Evolutionary conservation across 1,140 invertebrate species (phyloP).

Genomic region (Pseudoatta argentina): DNA sequence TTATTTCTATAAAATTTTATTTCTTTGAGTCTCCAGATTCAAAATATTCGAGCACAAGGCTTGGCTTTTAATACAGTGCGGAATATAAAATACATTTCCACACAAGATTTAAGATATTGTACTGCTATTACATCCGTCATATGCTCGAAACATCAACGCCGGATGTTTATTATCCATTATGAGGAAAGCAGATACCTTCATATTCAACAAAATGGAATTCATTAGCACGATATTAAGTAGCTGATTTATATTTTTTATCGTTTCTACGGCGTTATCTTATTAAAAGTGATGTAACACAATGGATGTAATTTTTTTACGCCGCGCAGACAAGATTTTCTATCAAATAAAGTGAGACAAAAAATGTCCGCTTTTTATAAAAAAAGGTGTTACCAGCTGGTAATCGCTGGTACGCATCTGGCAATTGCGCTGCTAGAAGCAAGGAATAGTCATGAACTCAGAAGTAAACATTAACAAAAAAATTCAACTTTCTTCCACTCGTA

Average conservation of each 20-base stretch:
- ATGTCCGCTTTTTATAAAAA: not conserved
- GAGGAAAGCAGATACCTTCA: slow-evolving; percentile 18
- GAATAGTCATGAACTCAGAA: slow-evolving; percentile 10
- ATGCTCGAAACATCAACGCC: not conserved
- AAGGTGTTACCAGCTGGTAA: not conserved
- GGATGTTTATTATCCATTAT: slow-evolving; percentile 48
- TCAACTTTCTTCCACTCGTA: not conserved
- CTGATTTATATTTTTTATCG: slow-evolving; percentile 41
- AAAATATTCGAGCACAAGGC: not conserved
- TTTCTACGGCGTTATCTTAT: not conserved
- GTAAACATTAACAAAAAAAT: not conserved
- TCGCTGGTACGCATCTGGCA: slow-evolving; percentile 5
- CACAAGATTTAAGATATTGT: slow-evolving; percentile 35
- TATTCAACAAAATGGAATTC: slow-evolving; percentile 18
- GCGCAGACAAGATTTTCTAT: not conserved
- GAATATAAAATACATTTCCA: slow-evolving; percentile 1
- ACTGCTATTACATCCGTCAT: not conserved
- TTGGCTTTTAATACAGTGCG: too few relatives aligned
- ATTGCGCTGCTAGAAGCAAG: not conserved
- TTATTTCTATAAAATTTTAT: slow-evolving; percentile 13
- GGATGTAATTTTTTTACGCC: not conserved
- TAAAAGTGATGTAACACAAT: not conserved
- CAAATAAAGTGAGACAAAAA: too few relatives aligned
- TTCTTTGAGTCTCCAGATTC: not conserved
- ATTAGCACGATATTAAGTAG: slow-evolving; percentile 25